Conservation (phyloP, 1,140 invertebrate genomes). For the Drosophila carrolli region DNA sequence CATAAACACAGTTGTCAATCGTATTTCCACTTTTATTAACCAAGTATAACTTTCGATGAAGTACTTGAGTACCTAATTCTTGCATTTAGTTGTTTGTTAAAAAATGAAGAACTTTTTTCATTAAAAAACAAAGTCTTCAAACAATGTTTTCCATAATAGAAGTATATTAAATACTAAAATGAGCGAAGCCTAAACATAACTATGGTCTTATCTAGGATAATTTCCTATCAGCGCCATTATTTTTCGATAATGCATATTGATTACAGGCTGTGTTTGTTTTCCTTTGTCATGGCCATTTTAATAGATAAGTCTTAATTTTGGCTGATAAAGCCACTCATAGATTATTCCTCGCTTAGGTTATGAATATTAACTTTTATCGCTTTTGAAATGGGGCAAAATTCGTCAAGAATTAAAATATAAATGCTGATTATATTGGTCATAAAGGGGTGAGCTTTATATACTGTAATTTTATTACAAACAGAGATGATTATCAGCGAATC, state of each 20-base stretch:
- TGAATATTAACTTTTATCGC: background rate
- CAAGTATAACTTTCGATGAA: no score
- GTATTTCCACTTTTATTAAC: background rate
- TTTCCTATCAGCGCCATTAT: slow-evolving; percentile 26
- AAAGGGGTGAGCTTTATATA: background rate
- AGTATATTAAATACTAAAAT: slow-evolving; percentile 8
- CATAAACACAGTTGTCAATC: slow-evolving; percentile 24
- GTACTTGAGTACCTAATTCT: no score
- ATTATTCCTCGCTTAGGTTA: slow-evolving; percentile 9
- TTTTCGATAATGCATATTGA: slow-evolving; percentile 25
- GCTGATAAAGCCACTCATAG: slow-evolving; percentile 9
- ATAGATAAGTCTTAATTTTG: slow-evolving; percentile 24
- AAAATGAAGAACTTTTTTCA: no score
- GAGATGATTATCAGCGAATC: slow-evolving; percentile 1
- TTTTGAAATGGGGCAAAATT: background rate
- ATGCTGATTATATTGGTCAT: background rate
- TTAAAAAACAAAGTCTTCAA: no score
- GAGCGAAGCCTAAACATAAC: slow-evolving; percentile 2
- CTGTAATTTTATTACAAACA: slow-evolving; percentile 1
- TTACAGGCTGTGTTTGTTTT: slow-evolving; percentile 24
- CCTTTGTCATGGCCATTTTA: slow-evolving; percentile 19
- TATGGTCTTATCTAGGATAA: slow-evolving; percentile 20
- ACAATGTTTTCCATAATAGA: background rate
- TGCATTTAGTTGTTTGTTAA: no score
- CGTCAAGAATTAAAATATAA: background rate